Conservation (phyloP, 1,140 invertebrate species). For the Drosophila fuyamai region DNA sequence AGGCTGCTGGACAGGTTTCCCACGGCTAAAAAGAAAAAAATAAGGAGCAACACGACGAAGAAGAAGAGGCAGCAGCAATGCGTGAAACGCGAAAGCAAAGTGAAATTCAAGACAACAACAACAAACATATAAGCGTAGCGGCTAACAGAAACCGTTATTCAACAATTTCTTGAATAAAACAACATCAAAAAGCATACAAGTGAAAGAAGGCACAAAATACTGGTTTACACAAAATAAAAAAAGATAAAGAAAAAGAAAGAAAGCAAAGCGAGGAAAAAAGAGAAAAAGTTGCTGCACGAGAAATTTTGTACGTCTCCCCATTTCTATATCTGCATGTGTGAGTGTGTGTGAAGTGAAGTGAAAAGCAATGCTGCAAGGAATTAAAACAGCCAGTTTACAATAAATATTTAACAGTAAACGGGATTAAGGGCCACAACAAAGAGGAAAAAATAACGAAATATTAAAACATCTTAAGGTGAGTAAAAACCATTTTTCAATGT, state of each 20-base stretch:
- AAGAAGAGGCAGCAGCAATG: conserved; percentile 53
- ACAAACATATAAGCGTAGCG: conserved; percentile 36
- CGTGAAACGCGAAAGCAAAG: conserved; percentile 73
- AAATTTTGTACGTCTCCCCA: conserved; percentile 67
- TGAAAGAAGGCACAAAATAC: conserved; percentile 81
- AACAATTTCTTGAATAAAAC: conserved; percentile 73
- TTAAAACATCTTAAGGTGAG: conserved; percentile 27
- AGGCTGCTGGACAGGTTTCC: conserved; percentile 62
- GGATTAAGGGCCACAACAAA: conserved; percentile 27
- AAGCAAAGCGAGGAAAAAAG: conserved; percentile 52
- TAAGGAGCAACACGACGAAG: conserved; percentile 36
- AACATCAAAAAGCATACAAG: conserved; percentile 57
- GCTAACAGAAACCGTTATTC: conserved; percentile 75
- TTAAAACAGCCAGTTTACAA: conserved; percentile 49
- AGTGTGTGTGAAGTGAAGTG: conserved; percentile 58
- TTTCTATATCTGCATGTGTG: conserved; percentile 44
- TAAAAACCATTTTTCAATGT: background rate
- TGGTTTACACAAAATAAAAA: conserved; percentile 64
- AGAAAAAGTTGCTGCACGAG: conserved; percentile 74
- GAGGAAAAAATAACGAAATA: background rate
- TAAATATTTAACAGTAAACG: conserved; percentile 58
- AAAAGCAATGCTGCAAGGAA: conserved; percentile 76
- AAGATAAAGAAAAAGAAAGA: conserved; percentile 48
- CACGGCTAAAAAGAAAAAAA: conserved; percentile 38
- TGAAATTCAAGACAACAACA: conserved; percentile 74